Evolutionary conservation across 35 echinoderm and acorn worm species (phyloP).

Genomic region (Apostichopus japonicus): DNA sequence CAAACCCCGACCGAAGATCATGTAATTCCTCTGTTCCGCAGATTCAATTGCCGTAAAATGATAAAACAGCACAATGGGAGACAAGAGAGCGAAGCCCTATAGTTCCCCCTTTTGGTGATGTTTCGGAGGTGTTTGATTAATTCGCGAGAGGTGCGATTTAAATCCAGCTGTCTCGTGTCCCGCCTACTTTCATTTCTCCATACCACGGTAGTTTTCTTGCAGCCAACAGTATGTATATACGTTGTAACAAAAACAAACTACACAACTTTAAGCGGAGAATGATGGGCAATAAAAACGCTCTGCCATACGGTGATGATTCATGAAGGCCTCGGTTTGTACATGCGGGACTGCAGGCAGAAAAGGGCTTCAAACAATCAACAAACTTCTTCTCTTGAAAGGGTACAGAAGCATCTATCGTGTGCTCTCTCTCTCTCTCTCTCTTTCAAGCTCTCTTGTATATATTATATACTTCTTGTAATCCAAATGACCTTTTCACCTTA

Average conservation of each 20-base stretch:
- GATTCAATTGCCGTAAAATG: too few relatives aligned
- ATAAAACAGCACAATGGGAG: background rate
- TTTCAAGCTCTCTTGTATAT: background rate
- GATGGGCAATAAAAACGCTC: background rate
- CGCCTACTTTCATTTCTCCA: background rate
- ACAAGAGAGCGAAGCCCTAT: background rate
- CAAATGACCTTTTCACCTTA: background rate
- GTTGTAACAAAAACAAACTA: background rate
- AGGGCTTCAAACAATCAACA: background rate
- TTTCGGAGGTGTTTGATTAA: background rate
- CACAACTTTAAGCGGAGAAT: background rate
- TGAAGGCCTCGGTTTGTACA: background rate
- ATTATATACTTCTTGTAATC: background rate
- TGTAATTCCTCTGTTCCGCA: too few relatives aligned
- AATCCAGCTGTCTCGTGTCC: background rate
- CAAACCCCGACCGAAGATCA: too few relatives aligned
- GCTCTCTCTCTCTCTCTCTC: background rate
- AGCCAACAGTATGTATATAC: background rate
- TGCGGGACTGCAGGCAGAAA: background rate
- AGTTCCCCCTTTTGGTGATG: background rate
- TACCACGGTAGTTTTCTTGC: background rate
- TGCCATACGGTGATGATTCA: background rate
- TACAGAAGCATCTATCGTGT: background rate
- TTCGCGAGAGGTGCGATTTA: background rate
- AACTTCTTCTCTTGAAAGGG: background rate